Base-by-base conservation (phyloP, 2,888 invertebrate genomes). In the Acleris sparsana region DNA sequence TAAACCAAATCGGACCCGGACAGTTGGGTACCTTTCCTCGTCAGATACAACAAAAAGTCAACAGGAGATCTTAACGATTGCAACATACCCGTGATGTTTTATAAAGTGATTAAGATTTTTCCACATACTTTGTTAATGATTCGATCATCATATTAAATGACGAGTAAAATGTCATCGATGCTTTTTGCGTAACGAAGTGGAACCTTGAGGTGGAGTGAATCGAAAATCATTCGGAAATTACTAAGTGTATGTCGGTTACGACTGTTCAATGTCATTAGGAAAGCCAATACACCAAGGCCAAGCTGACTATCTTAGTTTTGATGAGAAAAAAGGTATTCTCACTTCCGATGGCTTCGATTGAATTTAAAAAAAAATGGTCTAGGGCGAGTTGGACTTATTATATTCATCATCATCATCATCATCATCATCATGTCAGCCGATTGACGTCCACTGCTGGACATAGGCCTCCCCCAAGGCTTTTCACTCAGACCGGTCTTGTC, bases 161-260 rank as follows among this genome's bases (percentile, higher is more conserved):
- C 9, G 13, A 16, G 16, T 22, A 55, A 56, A 65, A 29, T 56
- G 60, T 61, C 60, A 65, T 65, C 60, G 33, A 25, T 33, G 44
- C 17, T 49, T 59, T 55, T 65, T 65, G 56, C 65, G 65, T 65
- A 65, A 65, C 29, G 4, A 17, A 44, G 20, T 4, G 7, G 20
- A 59, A 51, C 60, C 65, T 65, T 65, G 65, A 56, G 43, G 60
- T 58, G 22, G 43, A 39, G 48, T 18, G 55, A 29, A 60, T 60
- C 58, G 33, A 18, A 49, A 25, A 39, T 51, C 43, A 49, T 53
- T 20, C 51, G 60, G 56, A 65, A 61, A 65, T 56, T 17, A 65
- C 65, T 60, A 65, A 55, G 49, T 65, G 59, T 59, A 43, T 25
- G 53, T 65, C 60, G 60, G 55, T 60, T 65, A 65, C 39, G 65